Evolutionary conservation across 2,797 vertebrate genomes (phyloP).

Genomic region (Malacoraja senta): DNA sequence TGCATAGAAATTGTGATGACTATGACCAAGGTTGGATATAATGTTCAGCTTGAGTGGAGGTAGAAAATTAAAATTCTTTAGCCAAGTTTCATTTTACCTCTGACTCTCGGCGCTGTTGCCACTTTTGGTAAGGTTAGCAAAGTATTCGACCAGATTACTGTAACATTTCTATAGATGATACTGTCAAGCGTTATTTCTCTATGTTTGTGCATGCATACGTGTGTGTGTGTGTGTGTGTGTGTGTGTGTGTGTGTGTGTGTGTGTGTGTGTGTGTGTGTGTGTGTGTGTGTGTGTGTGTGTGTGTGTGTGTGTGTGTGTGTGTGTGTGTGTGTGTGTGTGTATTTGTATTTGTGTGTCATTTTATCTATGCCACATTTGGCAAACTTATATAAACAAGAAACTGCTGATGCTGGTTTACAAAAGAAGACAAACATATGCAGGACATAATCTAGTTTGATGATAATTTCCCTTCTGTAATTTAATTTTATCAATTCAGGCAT

Average conservation of each 20-base stretch:
- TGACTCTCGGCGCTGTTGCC: conserved; percentile 11
- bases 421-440: conserved; percentile 26
- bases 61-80: not conserved
- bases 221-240: too few species aligned
- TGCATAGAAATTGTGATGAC: not conserved
- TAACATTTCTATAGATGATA: not conserved
- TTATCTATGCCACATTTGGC: conserved; percentile 22
- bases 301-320: too few species aligned
- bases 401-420: too few species aligned
- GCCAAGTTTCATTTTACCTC: not conserved
- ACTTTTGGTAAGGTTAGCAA: conserved; percentile 22
- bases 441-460: conserved; percentile 36
- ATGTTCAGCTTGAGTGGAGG: not conserved
- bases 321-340: not conserved
- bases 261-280: too few species aligned
- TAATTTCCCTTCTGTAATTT: conserved; percentile 37
- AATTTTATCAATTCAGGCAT: conserved; percentile 37
- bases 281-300: too few species aligned
- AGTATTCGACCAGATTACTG: not conserved
- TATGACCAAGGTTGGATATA: not conserved
- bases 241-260: too few species aligned
- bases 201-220: too few species aligned
- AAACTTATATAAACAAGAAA: not conserved
- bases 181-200: not conserved
- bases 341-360: not conserved